Evolutionary conservation across 30 jellyfish, hydroid and myxozoan genomes (phyloP), one percentile per base, ranked within the genome.

Genomic region (Pseudorhiza aurosa): DNA sequence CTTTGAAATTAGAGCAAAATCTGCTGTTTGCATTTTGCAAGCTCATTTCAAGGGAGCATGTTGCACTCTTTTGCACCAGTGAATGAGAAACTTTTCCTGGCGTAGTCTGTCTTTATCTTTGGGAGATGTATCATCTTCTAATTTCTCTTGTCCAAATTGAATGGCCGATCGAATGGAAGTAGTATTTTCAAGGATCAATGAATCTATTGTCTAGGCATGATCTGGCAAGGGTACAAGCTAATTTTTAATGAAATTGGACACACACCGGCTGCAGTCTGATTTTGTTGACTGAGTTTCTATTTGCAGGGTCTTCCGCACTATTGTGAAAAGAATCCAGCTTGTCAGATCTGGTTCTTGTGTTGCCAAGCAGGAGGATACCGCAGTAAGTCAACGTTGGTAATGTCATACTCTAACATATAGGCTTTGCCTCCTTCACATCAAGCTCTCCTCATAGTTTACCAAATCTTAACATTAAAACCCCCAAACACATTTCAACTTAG

Each of bases 181-280:
- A 75, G 64, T 75, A 26, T 19, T 42, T 50, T 79, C 27, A 55
- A 40, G 69, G 81, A 36, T 55, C 87, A 75, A 58, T 75, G 42
- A 70, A 44, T 43, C 45, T 70, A n/a, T n/a, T n/a, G n/a, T n/a
- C n/a, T n/a, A n/a, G n/a, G n/a, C n/a, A n/a, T n/a, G n/a, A n/a
- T n/a, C 72, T 70, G 72, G 45, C 84, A 70, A 70, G 71, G 72
- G 46, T 70, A 42, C 75, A 70, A 70, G 76, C 84, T 43, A 75
- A 76, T 49, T 70, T 44, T 70, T 70, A 49, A 18, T 70, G 71
- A 76, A 75, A 70, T 70, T 70, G 45, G 74, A 43, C 65, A 70
- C n/a, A 47, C 62, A 47, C 79, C 25, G 80, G 56, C 65, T 75
- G 87, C 76, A 75, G 80, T 75, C 64, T 62, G 74, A 79, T 79